Evolutionary conservation across 2,113 vertebrate genomes (phyloP), one percentile per base, ranked within the genome.

Genomic region (Myotis lucifugus): DNA sequence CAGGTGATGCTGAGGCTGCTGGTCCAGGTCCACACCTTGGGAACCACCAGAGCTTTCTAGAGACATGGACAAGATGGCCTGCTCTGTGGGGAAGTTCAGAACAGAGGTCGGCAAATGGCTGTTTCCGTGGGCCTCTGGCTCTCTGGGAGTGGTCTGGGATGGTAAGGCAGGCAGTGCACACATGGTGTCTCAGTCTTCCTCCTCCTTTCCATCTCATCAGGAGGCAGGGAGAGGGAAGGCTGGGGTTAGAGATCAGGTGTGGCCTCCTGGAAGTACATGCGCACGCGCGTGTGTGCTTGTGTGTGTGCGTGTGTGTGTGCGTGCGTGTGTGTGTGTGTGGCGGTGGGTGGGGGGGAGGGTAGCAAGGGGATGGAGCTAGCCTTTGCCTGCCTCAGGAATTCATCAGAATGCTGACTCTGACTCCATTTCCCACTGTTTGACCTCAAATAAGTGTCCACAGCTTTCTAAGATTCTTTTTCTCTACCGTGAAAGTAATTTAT

Each of bases 391-490:
- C 77, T 70, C 42, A 5, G 15, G 25, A 61, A 21, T 74, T 84
- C 46, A 64, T 79, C 19, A 2, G 29, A 81, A 29, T 23, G 18
- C 83, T 86, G 50, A 48, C 83, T 90, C 15, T 46, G 34, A 42
- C 27, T 77, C 52, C 70, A 67, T 0, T 37, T 56, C 46, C 67
- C 29, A 78, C 42, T 56, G 32, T 59, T 59, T 88, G 59, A 56
- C 46, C n/a, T 88, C 40, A 81, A 52, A 23, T 54, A 79, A 91
- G 59, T 56, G 14, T 37, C 18, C n/a, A 48, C n/a, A 50, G 66
- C 86, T 92, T 94, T 92, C 88, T 64, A 76, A 50, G 18, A 9
- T 82, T 93, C 34, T 56, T 54, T 46, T 42, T 87, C 23, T 64
- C 79, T n/a, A 23, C 50, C 13, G 27, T 73, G 17, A 76, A 87